A percentile compares a stretch with the other conserved stretches of the same genome.
Evolutionary conservation across 1,140 invertebrate species (phyloP).

Genomic region (Dendrolimus kikuchii): DNA sequence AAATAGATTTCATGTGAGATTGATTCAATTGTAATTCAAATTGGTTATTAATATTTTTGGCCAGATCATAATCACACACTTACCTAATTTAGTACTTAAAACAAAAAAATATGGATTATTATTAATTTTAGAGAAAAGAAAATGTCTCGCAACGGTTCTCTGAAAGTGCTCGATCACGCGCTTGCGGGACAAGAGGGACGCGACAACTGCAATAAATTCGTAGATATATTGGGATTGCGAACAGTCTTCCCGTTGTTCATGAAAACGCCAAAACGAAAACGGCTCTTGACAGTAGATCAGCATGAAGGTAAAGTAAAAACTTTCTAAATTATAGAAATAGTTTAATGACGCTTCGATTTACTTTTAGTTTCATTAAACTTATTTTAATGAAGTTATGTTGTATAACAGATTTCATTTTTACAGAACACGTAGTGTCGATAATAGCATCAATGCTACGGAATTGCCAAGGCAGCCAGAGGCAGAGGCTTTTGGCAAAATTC

Average conservation of each 20-base stretch:
- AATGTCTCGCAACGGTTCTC: slow-evolving; percentile 94
- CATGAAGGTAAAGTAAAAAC: slow-evolving; percentile 82
- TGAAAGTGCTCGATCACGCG: slow-evolving; percentile 97
- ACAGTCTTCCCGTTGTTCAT: slow-evolving; percentile 99
- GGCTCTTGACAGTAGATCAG: slow-evolving; percentile 90
- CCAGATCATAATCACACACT: too few species aligned
- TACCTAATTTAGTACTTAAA: neutral
- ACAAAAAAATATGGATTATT: slow-evolving; percentile 1
- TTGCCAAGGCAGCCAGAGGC: slow-evolving; percentile 90
- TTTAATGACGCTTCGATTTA: too few species aligned
- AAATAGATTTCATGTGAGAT: too few species aligned
- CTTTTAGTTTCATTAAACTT: too few species aligned
- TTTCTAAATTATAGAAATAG: too few species aligned
- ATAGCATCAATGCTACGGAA: slow-evolving; percentile 94
- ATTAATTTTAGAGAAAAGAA: slow-evolving; percentile 89
- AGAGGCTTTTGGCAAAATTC: slow-evolving; percentile 95
- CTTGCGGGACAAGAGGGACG: slow-evolving; percentile 93
- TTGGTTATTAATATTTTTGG: too few species aligned
- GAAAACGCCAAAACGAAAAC: slow-evolving; percentile 96
- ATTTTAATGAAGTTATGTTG: too few species aligned
- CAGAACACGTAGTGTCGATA: slow-evolving; percentile 95
- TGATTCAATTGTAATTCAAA: too few species aligned
- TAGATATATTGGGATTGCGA: slow-evolving; percentile 96
- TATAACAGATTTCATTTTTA: slow-evolving; percentile 12
- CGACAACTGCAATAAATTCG: slow-evolving; percentile 98